Evolutionary conservation across 2,888 invertebrate species (phyloP).

Genomic region (Apantesis nais): DNA sequence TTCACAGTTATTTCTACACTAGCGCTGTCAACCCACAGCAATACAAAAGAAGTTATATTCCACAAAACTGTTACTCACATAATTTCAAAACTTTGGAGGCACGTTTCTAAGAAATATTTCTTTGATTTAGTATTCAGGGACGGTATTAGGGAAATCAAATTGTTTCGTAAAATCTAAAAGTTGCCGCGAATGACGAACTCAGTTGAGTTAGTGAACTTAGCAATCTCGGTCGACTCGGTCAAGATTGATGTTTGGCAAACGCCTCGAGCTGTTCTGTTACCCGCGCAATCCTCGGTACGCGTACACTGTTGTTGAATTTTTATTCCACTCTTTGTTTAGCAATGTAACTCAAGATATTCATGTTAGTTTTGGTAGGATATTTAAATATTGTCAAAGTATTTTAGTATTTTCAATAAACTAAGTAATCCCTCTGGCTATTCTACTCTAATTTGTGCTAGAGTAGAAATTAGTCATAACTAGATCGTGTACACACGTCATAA

Average conservation of each 20-base stretch:
- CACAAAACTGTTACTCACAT: conserved; percentile 35
- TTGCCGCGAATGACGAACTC: conserved; percentile 52
- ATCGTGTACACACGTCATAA: no score
- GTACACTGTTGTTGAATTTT: conserved; percentile 35
- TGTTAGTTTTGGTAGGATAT: background rate
- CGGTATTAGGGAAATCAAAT: conserved; percentile 59
- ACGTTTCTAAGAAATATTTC: conserved; percentile 44
- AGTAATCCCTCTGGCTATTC: background rate
- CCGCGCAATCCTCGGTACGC: conserved; percentile 26
- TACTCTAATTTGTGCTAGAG: no score
- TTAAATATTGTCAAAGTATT: background rate
- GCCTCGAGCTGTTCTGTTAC: conserved; percentile 43
- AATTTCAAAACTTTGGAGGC: conserved; percentile 39
- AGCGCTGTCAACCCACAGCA: conserved; percentile 26
- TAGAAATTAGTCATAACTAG: no score
- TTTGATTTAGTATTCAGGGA: conserved; percentile 51
- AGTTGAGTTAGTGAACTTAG: conserved; percentile 56
- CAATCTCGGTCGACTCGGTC: conserved; percentile 51
- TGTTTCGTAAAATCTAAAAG: conserved; percentile 55
- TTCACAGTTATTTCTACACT: conserved; percentile 23
- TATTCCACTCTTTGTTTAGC: background rate
- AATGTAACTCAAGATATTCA: background rate
- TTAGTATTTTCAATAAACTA: background rate
- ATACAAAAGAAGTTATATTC: conserved; percentile 27
- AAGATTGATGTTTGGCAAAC: conserved; percentile 57